Base-by-base conservation (phyloP, 2,113 vertebrate species). In the Tretioscincus oriximinensis region DNA sequence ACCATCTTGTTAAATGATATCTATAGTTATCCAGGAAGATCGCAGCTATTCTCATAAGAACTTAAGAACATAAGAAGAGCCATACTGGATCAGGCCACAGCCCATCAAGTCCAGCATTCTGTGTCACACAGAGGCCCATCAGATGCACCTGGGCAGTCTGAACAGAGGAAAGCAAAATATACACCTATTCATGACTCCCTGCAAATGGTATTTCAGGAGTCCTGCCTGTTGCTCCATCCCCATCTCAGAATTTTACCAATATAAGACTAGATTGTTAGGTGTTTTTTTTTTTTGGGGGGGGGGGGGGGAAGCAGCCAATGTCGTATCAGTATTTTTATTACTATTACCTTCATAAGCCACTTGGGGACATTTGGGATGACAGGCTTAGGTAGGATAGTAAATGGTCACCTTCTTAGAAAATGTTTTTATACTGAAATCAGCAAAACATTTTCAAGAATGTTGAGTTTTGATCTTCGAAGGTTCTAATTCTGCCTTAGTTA, bases 1-100 rank as follows among this genome's bases (percentile, higher is more conserved):
- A 0, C 31, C 67, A 22, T 66, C 63, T 88, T 91, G 85, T 76
- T 75, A 67, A 31, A 31, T 14, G 7, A 14, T 67, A n/a, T n/a
- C 24, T 65, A 22, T 24, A 24, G 63, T 64, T 64, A 7, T 64
- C 63, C 64, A n/a, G 12, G 64, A n/a, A 65, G 64, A 28, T 29
- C 28, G 65, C 10, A 67, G 28, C 18, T 51, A 31, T 67, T 6
- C 65, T n/a, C n/a, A n/a, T n/a, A n/a, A n/a, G n/a, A n/a, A n/a
- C n/a, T n/a, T n/a, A n/a, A n/a, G n/a, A n/a, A n/a, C n/a, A n/a
- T n/a, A n/a, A n/a, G n/a, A n/a, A n/a, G n/a, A n/a, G n/a, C n/a
- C n/a, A n/a, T n/a, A n/a, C n/a, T n/a, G n/a, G n/a, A n/a, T n/a
- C n/a, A n/a, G n/a, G n/a, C n/a, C n/a, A n/a, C n/a, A n/a, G n/a